Evolutionary conservation across 2,797 vertebrate genomes (phyloP), one percentile per base, ranked within the genome.

Genomic region (Margarornis squamiger): DNA sequence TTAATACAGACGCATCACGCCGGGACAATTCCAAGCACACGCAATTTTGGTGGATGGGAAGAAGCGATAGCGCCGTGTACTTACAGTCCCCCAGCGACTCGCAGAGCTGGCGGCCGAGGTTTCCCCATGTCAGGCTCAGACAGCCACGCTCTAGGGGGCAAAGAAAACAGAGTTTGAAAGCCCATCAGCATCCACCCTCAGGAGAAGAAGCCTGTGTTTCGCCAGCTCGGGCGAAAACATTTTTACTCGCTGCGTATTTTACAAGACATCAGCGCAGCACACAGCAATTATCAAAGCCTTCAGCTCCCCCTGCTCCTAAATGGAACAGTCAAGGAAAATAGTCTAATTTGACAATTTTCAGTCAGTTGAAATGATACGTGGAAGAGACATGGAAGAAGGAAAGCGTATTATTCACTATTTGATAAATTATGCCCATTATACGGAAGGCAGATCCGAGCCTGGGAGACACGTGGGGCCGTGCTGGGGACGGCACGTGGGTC

Each of bases 291-390:
- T 61, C 24, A 3, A 57, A 79, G 71, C 74, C 90, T 82, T 61
- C 71, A 7, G 86, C 74, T 88, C 77, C 92, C 95, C 90, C 58
- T 2, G 5, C 48, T 82, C 92, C 86, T 89, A 87, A 79, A 80
- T 85, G 91, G 93, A 91, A 74, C 75, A 95, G 93, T 48, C 93
- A 95, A 90, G 72, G 89, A 93, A 96, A 97, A 94, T 75, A 91
- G 94, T 80, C 86, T 96, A 77, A 96, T 96, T 91, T 91, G 93
- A 88, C 95, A 91, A 95, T 95, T 95, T 95, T 74, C 91, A 86
- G 58, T 18, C 12, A 0, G 81, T 91, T 95, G 72, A 94, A 96
- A 93, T 68, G 89, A 93, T 65, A 94, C 4, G 46, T 89, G 91
- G 86, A 92, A 70, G 86, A 93, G 77, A 72, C 41, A 45, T 1